Conservation (phyloP, 2,113 vertebrate genomes). For the Verasper variegatus region DNA sequence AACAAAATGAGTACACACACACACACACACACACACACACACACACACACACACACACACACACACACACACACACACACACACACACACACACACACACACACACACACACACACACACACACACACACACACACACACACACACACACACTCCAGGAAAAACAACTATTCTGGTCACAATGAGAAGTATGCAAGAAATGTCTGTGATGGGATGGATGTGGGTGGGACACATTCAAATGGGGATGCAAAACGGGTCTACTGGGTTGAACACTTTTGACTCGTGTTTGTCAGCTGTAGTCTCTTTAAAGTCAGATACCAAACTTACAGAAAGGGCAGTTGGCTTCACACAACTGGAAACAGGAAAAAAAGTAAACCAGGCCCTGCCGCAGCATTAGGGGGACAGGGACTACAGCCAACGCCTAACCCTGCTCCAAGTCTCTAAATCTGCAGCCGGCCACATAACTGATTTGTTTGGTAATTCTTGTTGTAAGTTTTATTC, state of each 20-base stretch:
- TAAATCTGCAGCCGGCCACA: background rate
- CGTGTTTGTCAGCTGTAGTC: conserved; percentile 20
- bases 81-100: too few species aligned
- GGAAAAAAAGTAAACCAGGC: background rate
- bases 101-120: too few species aligned
- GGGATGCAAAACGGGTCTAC: conserved; percentile 48
- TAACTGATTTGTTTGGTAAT: background rate
- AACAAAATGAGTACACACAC: too few species aligned
- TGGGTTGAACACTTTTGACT: conserved; percentile 41
- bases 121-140: too few species aligned
- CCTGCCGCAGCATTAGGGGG: background rate
- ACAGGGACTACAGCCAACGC: background rate
- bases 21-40: too few species aligned
- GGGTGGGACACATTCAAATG: conserved; percentile 36
- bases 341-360: too few species aligned
- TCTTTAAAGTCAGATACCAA: conserved; percentile 5
- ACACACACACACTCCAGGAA: conserved; percentile 33
- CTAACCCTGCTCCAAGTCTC: background rate
- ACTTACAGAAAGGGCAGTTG: background rate
- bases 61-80: too few species aligned
- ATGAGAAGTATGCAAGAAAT: conserved; percentile 69
- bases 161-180: conserved; percentile 59
- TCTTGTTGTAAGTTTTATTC: too few species aligned
- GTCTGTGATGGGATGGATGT: conserved; percentile 55
- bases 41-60: too few species aligned